These are phyloP conservation scores for Nixonia krombeini DNA, from an alignment of 1,140 invertebrate genomes.

Conservation along the genomic window DNA sequence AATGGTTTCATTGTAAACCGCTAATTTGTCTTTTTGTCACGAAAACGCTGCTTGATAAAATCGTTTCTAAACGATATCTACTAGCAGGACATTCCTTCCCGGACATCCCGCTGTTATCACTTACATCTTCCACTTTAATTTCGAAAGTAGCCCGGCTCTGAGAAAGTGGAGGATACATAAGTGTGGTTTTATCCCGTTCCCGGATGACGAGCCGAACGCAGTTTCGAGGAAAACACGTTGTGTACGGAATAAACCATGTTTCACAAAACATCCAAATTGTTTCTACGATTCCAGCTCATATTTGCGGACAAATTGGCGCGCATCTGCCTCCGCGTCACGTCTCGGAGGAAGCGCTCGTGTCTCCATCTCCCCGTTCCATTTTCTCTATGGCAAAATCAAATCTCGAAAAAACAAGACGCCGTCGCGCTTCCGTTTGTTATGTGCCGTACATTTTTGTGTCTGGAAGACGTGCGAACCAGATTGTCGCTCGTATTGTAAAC, in stretches of 20 bases:
- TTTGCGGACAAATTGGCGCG: slow-evolving; percentile 9
- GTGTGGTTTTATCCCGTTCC: too few relatives aligned
- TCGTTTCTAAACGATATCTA: too few relatives aligned
- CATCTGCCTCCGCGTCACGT: slow-evolving; percentile 17
- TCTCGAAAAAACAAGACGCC: slow-evolving; percentile 6
- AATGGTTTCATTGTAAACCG: too few relatives aligned
- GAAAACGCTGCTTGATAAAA: too few relatives aligned
- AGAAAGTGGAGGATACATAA: too few relatives aligned
- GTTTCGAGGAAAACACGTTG: too few relatives aligned
- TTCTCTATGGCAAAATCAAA: slow-evolving; percentile 19
- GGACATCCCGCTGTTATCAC: too few relatives aligned
- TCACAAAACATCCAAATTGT: slow-evolving; percentile 8
- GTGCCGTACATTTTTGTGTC: slow-evolving; percentile 8
- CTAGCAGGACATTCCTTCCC: too few relatives aligned
- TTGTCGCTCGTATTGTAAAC: slow-evolving; percentile 13
- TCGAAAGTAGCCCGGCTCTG: too few relatives aligned
- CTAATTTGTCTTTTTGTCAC: too few relatives aligned
- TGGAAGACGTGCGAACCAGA: slow-evolving; percentile 6
- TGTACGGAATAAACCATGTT: not conserved
- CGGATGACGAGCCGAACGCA: too few relatives aligned
- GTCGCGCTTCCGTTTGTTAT: not conserved
- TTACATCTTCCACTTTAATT: too few relatives aligned
- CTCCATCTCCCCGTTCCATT: slow-evolving; percentile 1
- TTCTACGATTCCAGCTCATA: slow-evolving; percentile 5
- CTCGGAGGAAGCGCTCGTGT: slow-evolving; percentile 10